Evolutionary conservation across 2,113 vertebrate genomes (phyloP).

Genomic region (Gymnarchus niloticus): DNA sequence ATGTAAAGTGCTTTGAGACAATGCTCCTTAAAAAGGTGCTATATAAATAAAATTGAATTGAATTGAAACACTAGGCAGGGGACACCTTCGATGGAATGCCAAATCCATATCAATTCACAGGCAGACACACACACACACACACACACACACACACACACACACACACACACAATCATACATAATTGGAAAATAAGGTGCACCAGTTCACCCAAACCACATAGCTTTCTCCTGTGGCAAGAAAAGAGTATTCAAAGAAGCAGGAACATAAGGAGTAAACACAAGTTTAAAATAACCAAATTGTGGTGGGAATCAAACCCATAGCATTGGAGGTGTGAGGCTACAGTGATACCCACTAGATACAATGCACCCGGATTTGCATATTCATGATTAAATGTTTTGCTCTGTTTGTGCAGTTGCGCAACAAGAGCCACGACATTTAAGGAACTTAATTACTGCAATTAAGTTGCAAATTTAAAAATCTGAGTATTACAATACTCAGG

Average conservation of each 20-base stretch:
- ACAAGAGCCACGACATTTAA: background rate
- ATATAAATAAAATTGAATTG: too few species aligned
- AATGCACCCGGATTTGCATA: background rate
- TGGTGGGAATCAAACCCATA: background rate
- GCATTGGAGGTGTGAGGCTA: background rate
- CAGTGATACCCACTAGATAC: background rate
- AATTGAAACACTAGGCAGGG: too few species aligned
- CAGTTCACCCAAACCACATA: background rate
- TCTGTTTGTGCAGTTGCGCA: background rate
- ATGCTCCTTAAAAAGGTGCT: too few species aligned
- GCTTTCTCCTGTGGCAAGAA: background rate
- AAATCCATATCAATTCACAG: too few species aligned
- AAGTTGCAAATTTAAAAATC: background rate
- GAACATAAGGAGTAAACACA: background rate
- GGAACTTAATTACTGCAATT: background rate
- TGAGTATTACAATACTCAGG: background rate
- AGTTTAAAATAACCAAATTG: background rate
- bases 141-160: background rate
- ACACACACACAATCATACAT: background rate
- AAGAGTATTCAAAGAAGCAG: background rate
- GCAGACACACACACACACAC: background rate
- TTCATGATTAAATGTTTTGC: background rate
- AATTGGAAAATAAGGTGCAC: background rate
- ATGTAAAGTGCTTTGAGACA: too few species aligned
- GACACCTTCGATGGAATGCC: too few species aligned